Conservation (phyloP, 1,140 invertebrate genomes). For the Hylaeus volcanicus region DNA sequence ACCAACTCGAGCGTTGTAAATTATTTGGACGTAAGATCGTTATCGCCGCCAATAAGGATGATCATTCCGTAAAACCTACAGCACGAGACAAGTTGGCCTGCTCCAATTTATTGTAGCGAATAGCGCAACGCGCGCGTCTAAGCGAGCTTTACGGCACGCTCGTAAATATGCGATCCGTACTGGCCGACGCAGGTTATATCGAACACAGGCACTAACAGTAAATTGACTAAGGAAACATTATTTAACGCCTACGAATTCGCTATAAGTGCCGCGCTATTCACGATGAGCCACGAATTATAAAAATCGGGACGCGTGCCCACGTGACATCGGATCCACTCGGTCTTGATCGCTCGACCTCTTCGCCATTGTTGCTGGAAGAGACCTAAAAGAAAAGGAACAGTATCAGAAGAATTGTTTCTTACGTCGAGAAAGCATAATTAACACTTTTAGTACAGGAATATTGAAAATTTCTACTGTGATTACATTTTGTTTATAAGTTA, state of each 20-base stretch:
- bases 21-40: conserved; percentile 23
- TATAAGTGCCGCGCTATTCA: conserved; percentile 59
- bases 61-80: conserved; percentile 19
- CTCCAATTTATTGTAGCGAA: conserved; percentile 41
- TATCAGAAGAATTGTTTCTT: too few relatives aligned
- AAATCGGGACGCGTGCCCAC: conserved; percentile 31
- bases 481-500: too few relatives aligned
- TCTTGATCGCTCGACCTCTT: not conserved
- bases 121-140: conserved; percentile 26
- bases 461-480: too few relatives aligned
- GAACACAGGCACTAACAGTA: conserved; percentile 67
- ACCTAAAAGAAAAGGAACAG: too few relatives aligned
- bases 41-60: conserved; percentile 33
- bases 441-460: too few relatives aligned
- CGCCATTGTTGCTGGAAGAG: not conserved
- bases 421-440: too few relatives aligned
- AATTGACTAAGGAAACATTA: conserved; percentile 71
- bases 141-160: conserved; percentile 40
- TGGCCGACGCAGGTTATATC: conserved; percentile 43
- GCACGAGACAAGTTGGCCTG: conserved; percentile 30
- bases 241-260: conserved; percentile 74
- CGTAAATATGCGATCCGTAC: conserved; percentile 64
- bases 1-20: conserved; percentile 5
- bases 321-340: conserved; percentile 17
- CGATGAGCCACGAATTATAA: conserved; percentile 43